Base-by-base conservation (phyloP, 1,140 invertebrate species). In the Megathymus violae region DNA sequence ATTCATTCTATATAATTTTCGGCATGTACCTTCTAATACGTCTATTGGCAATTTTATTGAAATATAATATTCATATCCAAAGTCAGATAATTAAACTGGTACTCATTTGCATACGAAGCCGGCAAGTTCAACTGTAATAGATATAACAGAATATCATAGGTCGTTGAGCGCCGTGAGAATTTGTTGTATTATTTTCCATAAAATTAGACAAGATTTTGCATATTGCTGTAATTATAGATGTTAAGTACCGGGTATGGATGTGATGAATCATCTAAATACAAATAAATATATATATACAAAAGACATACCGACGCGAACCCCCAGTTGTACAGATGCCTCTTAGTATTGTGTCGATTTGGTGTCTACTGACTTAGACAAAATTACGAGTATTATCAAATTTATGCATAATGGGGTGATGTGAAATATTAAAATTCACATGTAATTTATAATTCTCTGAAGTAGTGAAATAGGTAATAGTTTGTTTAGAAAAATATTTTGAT, bases 31-130 rank as follows among this genome's bases (percentile, higher is more conserved):
- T 61, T 74, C 68, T 71, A 70, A 56, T 72, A 67, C 72, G 74
- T 70, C 52, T 58, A 62, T 72, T 69, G 71, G 34, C 47, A 27
- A 75, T 74, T 69, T 72, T 34, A 25, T 14, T 27, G 27, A 48
- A 31, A 44, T 50, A 14, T 34, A 34, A 15, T 14, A 25, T 25
- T 56, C 64, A 69, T 74, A 68, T 70, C 60, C 64, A 38, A 67
- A 67, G 67, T 63, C 54, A 61, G 54, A 69, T 76, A 85, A 87
- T 86, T 78, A 86, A 75, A 73, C 72, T 62, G 59, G 75, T 76
- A 74, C 76, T 73, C 80, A 83, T 87, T 78, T 80, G 71, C 70
- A 85, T 84, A 72, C 51, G 46, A 61, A 64, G 64, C 51, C 61
- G 67, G 67, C 63, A 65, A 69, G 71, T 69, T 65, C 52, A 66